These are phyloP conservation scores for Lumbricus terrestris DNA, from an alignment of 2,888 invertebrate species.

Conservation along the genomic window DNA sequence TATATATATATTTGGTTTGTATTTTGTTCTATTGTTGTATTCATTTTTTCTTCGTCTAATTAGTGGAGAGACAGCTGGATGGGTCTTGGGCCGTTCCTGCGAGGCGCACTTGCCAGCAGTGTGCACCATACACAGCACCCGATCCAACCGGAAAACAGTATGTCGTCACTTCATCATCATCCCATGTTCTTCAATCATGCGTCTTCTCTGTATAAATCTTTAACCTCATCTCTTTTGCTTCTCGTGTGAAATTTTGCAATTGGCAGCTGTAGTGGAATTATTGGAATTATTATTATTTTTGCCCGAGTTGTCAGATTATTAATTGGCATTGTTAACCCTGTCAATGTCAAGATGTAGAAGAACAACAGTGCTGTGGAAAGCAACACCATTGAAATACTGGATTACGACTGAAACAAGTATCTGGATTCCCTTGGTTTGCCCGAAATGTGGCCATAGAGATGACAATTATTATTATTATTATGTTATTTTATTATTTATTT, in stretches of 20 bases:
- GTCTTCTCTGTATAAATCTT: neutral
- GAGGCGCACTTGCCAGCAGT: neutral
- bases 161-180: neutral
- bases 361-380: too few relatives aligned
- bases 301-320: too few relatives aligned
- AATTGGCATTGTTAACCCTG: too few relatives aligned
- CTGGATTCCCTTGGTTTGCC: too few relatives aligned
- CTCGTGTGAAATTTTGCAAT: too few relatives aligned
- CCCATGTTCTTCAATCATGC: neutral
- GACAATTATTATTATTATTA: neutral
- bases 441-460: neutral
- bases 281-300: too few relatives aligned
- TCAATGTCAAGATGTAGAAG: too few relatives aligned
- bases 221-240: too few relatives aligned
- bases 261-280: too few relatives aligned
- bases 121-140: neutral
- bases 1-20: neutral
- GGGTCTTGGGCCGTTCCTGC: neutral
- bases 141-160: neutral
- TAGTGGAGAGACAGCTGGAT: conserved; percentile 5
- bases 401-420: too few relatives aligned
- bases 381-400: too few relatives aligned
- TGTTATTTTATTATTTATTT: neutral
- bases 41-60: neutral
- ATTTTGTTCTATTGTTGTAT: neutral